Conservation (phyloP, 2,888 invertebrate species). For the Globia sparganii region DNA sequence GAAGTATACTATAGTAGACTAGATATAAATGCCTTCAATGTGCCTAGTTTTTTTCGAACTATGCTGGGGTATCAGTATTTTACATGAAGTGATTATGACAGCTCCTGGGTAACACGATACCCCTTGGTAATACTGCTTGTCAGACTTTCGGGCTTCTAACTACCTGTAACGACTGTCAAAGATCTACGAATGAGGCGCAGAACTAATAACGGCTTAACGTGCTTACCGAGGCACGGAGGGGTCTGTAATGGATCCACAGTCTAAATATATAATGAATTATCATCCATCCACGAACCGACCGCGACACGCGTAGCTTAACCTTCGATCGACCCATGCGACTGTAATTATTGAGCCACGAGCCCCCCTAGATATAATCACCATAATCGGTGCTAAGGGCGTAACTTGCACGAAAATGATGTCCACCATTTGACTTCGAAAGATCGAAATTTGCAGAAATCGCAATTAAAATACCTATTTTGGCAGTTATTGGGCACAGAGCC, state of each 20-base stretch:
- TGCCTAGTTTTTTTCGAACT: neutral
- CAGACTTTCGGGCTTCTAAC: too few relatives aligned
- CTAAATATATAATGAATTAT: too few relatives aligned
- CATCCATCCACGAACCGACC: neutral
- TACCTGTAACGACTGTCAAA: too few relatives aligned
- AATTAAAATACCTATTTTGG: neutral
- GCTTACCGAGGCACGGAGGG: too few relatives aligned
- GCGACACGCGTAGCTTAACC: neutral
- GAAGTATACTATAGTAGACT: too few relatives aligned
- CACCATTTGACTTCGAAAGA: neutral
- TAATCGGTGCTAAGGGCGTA: neutral
- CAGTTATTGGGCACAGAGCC: slow-evolving; percentile 10
- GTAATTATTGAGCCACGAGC: neutral
- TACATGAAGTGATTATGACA: neutral
- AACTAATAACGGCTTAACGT: too few relatives aligned
- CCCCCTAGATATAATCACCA: neutral
- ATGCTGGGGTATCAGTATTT: neutral
- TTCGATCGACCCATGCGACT: neutral
- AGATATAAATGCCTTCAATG: too few relatives aligned
- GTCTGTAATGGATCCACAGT: too few relatives aligned
- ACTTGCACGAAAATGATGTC: neutral
- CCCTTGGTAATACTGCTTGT: too few relatives aligned
- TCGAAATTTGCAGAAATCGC: neutral
- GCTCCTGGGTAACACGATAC: neutral
- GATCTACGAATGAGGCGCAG: too few relatives aligned